These are phyloP conservation scores for Apotomis capreana DNA, from an alignment of 2,888 invertebrate species.

Conservation along the genomic window DNA sequence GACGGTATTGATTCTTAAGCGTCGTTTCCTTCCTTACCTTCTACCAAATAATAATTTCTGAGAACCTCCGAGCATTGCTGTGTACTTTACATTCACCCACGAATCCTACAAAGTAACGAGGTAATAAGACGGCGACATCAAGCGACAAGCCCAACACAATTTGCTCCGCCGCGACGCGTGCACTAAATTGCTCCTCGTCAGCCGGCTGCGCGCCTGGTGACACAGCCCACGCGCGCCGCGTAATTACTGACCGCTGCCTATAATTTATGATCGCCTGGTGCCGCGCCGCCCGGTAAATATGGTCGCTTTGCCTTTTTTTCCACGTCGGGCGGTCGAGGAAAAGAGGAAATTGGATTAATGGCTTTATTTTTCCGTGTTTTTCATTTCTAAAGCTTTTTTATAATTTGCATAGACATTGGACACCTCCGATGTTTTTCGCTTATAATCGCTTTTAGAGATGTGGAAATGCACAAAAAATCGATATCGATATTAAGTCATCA, in stretches of 20 bases:
- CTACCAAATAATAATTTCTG: conserved; percentile 13
- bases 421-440: not conserved
- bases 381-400: conserved; percentile 5
- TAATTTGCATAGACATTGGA: conserved; percentile 7
- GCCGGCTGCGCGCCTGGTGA: conserved; percentile 38
- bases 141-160: conserved; percentile 39
- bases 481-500: conserved; percentile 14
- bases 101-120: conserved; percentile 32
- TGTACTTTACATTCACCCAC: conserved; percentile 25
- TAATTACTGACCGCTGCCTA: conserved; percentile 55
- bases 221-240: conserved; percentile 42
- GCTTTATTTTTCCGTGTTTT: conserved; percentile 35
- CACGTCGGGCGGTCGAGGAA: conserved; percentile 30
- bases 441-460: not conserved
- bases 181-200: conserved; percentile 42
- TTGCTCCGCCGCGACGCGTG: conserved; percentile 37
- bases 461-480: not conserved
- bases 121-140: conserved; percentile 41
- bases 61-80: not conserved
- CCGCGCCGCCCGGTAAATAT: conserved; percentile 59
- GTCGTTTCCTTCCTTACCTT: conserved; percentile 7
- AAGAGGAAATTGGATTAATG: conserved; percentile 39
- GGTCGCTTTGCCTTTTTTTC: conserved; percentile 46
- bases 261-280: conserved; percentile 73
- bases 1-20: too few species aligned